Evolutionary conservation across 2,888 invertebrate genomes (phyloP), one percentile per base, ranked within the genome.

Genomic region (Synanthedon formicaeformis): DNA sequence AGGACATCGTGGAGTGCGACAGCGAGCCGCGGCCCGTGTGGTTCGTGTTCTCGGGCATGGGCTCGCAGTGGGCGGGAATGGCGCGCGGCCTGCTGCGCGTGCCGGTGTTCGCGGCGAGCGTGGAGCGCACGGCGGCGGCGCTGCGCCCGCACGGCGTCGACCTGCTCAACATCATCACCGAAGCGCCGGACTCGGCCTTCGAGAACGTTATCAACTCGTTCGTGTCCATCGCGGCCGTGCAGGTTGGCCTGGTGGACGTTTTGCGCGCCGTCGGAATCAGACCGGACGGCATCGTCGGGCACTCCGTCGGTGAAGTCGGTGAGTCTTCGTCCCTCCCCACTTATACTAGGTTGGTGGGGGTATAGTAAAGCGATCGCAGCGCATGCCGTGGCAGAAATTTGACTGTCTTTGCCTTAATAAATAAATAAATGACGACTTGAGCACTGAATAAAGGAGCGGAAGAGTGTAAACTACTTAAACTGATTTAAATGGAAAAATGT

Each of bases 11-110:
- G 80, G 75, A 77, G 58, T 69, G 73, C 53, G 74, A 50, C 12
- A 50, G 88, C 12, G 92, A 93, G 48, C 90, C 90, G 58, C 90
- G 95, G 12, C 96, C 98, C 1, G 84, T 98, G 53, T 99, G 98
- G 96, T 99, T 92, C 80, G 91, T 99, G 58, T 99, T 97, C 86
- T 94, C 97, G 50, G 99, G 99, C 56, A 99, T 99, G 99, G 99
- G 99, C 12, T 94, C 96, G 48, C 99, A 99, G 84, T 99, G 98
- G 98, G 90, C 94, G 51, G 96, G 96, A 66, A 99, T 99, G 98
- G 98, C 93, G 12, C 92, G 92, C 70, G 91, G 93, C 55, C 89
- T 99, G 61, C 92, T 98, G 92, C 82, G 89, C 57, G 87, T 99
- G 58, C 95, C 96, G 53, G 83, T 89, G 1, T 98, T 98, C 86